Base-by-base conservation (phyloP, 2,113 vertebrate species). In the Poicephalus meyeri region DNA sequence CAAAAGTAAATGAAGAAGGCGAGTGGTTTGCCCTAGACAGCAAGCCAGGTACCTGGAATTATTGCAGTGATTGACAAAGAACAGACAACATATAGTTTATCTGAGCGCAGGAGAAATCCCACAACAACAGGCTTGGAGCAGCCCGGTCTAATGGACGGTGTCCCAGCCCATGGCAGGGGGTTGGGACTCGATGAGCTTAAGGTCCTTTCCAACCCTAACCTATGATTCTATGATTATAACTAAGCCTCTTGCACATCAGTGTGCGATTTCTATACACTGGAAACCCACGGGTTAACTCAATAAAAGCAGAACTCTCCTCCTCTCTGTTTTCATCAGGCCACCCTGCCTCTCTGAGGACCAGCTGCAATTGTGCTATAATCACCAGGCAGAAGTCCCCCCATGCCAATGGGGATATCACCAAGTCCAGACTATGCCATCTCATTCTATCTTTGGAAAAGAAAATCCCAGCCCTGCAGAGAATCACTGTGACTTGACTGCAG, bases 401-500 rank as follows among this genome's bases (percentile, higher is more conserved):
- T 1, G 16, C 20, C 74, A 73, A 55, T 2, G 0, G 41, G 25
- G 31, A 18, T 5, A 26, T 10, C 61, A 18, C 19, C 21, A 81
- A 80, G 42, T 3, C 33, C 64, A n/a, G 35, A 41, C 8, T 4
- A 31, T 68, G 31, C 21, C 20, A 11, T 28, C 28, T 42, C 47
- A 16, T 0, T 7, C 16, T 88, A 5, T 31, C 68, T 92, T 72
- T 72, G 79, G 72, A 72, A 64, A 11, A 35, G 23, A 64, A 76
- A 88, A 83, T 4, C 66, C 20, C 56, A 58, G 7, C 9, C 26
- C 44, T 53, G 71, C 56, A 63, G 10, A n/a, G 42, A 80, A 73
- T 42, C 3, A 1, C 13, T 28, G 56, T 35, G 44, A 26, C 50
- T 50, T 17, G n/a, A 35, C 39, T 26, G 63, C 1, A 0, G 72